Evolutionary conservation across 2,113 vertebrate species (phyloP).

Genomic region (Anguilla japonica): DNA sequence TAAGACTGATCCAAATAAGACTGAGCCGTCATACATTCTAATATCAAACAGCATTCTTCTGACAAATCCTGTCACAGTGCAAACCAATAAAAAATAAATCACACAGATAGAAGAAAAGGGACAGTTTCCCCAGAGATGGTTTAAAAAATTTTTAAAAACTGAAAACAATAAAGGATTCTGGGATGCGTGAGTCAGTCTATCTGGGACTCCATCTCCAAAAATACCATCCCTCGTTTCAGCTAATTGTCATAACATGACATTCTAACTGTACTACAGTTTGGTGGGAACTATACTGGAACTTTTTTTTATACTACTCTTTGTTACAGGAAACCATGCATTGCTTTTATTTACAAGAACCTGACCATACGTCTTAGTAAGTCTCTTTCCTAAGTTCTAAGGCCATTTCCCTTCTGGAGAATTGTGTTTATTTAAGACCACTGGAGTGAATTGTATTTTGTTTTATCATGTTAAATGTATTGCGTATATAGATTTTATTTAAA

Average conservation of each 20-base stretch:
- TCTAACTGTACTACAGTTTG: not conserved
- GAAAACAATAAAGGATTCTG: not conserved
- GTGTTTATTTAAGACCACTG: slow-evolving; percentile 26
- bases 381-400: slow-evolving; percentile 48
- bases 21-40: slow-evolving; percentile 20
- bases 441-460: slow-evolving; percentile 15
- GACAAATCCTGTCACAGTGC: slow-evolving; percentile 18
- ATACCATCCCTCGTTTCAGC: not conserved
- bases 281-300: not conserved
- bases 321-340: slow-evolving; percentile 24
- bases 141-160: not conserved
- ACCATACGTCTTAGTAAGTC: slow-evolving; percentile 2
- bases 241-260: not conserved
- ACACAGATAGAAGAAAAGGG: not conserved
- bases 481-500: slow-evolving; percentile 11
- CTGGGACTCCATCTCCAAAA: not conserved
- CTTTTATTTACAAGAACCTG: slow-evolving; percentile 41
- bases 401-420: slow-evolving; percentile 35
- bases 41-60: not conserved
- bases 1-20: slow-evolving; percentile 33
- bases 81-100: slow-evolving; percentile 7
- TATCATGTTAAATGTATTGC: slow-evolving; percentile 40
- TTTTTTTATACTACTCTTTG: not conserved
- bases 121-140: not conserved
- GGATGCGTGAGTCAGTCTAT: not conserved